A percentile compares a stretch with the other conserved stretches of the same genome.
Evolutionary conservation across 2,113 vertebrate genomes (phyloP).

Genomic region (Brachyhypopomus gauderio): DNA sequence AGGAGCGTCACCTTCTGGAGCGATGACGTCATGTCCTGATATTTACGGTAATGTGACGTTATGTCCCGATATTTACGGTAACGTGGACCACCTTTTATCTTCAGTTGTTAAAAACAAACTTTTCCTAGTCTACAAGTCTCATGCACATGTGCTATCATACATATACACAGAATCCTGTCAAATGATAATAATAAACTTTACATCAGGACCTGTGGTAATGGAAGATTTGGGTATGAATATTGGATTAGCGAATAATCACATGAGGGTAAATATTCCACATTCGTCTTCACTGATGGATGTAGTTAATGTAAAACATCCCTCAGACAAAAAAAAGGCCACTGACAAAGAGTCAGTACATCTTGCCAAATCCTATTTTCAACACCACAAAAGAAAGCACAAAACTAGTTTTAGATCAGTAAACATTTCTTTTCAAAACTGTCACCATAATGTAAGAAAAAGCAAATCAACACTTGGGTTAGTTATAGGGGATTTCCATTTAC

Average conservation of each 20-base stretch:
- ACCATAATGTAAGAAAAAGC: neutral
- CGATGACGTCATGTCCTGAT: conserved; percentile 37
- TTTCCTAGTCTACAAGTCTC: conserved; percentile 71
- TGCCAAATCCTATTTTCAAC: conserved; percentile 10
- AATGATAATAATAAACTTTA: conserved; percentile 55
- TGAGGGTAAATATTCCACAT: neutral
- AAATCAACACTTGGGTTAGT: neutral
- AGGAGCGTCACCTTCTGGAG: conserved; percentile 44
- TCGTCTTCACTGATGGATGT: conserved; percentile 13
- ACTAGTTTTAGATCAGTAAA: conserved; percentile 9
- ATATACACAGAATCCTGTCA: conserved; percentile 68
- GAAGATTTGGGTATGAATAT: neutral
- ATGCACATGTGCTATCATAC: conserved; percentile 65
- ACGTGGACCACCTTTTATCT: conserved; percentile 19
- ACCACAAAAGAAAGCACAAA: neutral
- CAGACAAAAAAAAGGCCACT: neutral
- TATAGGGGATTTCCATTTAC: neutral
- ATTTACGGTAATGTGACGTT: conserved; percentile 26
- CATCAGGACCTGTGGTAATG: conserved; percentile 17
- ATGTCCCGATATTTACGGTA: conserved; percentile 11
- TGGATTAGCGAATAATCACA: neutral
- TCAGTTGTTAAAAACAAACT: conserved; percentile 65
- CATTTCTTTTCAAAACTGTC: neutral
- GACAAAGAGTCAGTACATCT: conserved; percentile 1
- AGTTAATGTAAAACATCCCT: neutral